A percentile compares a stretch with the other conserved stretches of the same genome.
Evolutionary conservation across 2,797 vertebrate species (phyloP).

Genomic region (Micrastur ruficollis): DNA sequence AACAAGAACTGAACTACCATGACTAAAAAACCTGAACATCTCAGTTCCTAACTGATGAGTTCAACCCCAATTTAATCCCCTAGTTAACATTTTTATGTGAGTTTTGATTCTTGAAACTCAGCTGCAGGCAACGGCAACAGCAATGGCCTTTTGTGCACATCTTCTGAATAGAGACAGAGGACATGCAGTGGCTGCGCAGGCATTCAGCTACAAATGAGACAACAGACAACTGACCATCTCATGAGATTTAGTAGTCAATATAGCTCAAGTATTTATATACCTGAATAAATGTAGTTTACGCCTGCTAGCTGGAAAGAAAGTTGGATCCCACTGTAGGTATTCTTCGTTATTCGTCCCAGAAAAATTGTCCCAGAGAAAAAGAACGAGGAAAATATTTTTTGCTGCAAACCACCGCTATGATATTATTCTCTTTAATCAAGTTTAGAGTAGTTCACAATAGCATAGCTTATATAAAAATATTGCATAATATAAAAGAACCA

Average conservation of each 20-base stretch:
- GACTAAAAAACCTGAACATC: neutral
- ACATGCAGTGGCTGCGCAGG: too few species aligned
- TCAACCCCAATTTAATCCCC: neutral
- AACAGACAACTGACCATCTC: neutral
- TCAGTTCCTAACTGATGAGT: neutral
- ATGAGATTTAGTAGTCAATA: neutral
- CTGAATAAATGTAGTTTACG: neutral
- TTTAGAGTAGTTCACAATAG: neutral
- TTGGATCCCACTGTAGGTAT: neutral
- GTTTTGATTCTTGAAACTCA: neutral
- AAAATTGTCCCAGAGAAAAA: neutral
- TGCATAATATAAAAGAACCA: neutral
- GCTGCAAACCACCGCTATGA: neutral
- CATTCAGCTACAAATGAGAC: neutral
- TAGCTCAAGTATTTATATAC: neutral
- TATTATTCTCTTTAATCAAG: neutral
- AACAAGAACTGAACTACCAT: neutral
- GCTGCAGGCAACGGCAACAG: neutral
- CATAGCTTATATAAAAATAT: neutral
- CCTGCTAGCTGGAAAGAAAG: neutral
- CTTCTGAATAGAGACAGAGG: neutral
- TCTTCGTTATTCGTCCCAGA: neutral
- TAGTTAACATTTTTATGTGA: neutral
- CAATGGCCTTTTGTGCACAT: neutral
- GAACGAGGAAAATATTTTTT: neutral